These are phyloP conservation scores for Anagrus nilaparvatae DNA, from an alignment of 1,140 invertebrate species.

Conservation along the genomic window DNA sequence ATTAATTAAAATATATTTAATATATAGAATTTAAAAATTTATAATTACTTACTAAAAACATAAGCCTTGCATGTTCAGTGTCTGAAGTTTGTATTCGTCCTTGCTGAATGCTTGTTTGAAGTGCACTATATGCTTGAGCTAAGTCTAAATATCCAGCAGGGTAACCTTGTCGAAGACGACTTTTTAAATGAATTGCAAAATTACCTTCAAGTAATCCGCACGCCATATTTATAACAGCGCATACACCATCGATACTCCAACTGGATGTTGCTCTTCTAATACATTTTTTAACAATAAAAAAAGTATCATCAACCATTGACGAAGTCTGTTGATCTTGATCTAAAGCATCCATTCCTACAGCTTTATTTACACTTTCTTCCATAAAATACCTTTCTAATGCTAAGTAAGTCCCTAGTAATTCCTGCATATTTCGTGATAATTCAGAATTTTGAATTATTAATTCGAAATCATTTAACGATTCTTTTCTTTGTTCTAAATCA, in stretches of 20 bases:
- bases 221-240: slow-evolving; percentile 93
- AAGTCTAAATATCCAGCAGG: slow-evolving; percentile 77
- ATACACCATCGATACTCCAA: slow-evolving; percentile 88
- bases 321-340: slow-evolving; percentile 68
- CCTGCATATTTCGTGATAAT: slow-evolving; percentile 76
- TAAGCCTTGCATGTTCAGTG: slow-evolving; percentile 60
- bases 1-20: slow-evolving; percentile 6
- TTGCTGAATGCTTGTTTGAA: slow-evolving; percentile 72
- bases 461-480: slow-evolving; percentile 52
- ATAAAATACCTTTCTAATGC: slow-evolving; percentile 93
- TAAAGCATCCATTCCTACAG: slow-evolving; percentile 74
- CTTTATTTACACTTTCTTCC: slow-evolving; percentile 91
- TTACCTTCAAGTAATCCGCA: slow-evolving; percentile 80
- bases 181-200: slow-evolving; percentile 67
- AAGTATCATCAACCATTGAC: slow-evolving; percentile 94
- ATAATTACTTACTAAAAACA: slow-evolving; percentile 54
- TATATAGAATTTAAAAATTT: slow-evolving; percentile 3
- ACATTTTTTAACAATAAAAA: slow-evolving; percentile 95
- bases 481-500: slow-evolving; percentile 45
- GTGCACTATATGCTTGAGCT: slow-evolving; percentile 66
- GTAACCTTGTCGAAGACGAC: slow-evolving; percentile 71
- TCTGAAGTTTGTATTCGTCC: slow-evolving; percentile 73
- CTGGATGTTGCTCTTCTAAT: slow-evolving; percentile 81
- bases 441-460: slow-evolving; percentile 65
- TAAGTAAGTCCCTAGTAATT: slow-evolving; percentile 83